These are phyloP conservation scores for Leptoteleia sp. DNA, from an alignment of 1,140 invertebrate genomes.

Conservation along the genomic window DNA sequence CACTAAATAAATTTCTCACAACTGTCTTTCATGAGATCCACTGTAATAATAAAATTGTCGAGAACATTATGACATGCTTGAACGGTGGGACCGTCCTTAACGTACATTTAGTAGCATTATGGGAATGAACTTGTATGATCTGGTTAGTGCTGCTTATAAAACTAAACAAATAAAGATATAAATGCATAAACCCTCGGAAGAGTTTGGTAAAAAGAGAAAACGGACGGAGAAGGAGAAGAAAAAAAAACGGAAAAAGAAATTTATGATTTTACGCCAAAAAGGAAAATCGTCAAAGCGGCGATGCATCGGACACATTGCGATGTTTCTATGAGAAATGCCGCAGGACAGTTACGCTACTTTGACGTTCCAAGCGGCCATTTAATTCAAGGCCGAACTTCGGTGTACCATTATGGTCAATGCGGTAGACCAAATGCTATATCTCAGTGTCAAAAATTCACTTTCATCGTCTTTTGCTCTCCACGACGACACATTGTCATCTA, in stretches of 20 bases:
- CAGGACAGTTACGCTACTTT: conserved; percentile 52
- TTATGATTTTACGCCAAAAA: conserved; percentile 62
- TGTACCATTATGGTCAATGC: conserved; percentile 68
- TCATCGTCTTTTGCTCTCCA: conserved; percentile 32
- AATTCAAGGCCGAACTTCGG: conserved; percentile 65
- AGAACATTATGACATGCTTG: too few species aligned
- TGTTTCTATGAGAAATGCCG: conserved; percentile 52
- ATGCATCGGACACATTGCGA: conserved; percentile 44
- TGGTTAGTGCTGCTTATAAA: conserved; percentile 59
- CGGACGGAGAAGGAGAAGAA: conserved; percentile 1
- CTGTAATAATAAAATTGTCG: too few species aligned
- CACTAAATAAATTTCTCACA: too few species aligned
- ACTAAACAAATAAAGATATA: conserved; percentile 63
- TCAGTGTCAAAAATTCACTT: conserved; percentile 59
- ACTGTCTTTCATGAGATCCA: too few species aligned
- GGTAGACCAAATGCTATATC: conserved; percentile 69
- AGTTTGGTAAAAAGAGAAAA: conserved; percentile 25
- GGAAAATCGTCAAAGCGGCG: conserved; percentile 42
- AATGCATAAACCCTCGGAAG: conserved; percentile 67
- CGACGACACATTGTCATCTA: conserved; percentile 44
- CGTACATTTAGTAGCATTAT: conserved; percentile 13
- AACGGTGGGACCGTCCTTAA: conserved; percentile 3
- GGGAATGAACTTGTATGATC: conserved; percentile 33
- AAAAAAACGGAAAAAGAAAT: conserved; percentile 57
- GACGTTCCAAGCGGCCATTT: conserved; percentile 38